phyloP scores from a whole-genome alignment of 2,797 vertebrate species.

The Sternarchorhynchus goeldii region DNA sequence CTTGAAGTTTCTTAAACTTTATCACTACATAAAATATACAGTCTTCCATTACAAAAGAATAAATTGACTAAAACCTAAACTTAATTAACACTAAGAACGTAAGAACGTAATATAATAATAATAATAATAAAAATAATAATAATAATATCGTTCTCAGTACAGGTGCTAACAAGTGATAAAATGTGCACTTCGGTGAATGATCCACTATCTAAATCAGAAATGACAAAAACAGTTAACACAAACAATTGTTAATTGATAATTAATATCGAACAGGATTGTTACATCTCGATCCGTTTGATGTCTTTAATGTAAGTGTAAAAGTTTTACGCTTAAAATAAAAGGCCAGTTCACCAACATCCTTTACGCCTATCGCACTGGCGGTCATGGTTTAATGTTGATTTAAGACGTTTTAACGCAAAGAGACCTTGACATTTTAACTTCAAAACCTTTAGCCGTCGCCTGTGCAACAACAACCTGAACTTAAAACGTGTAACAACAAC shows the following conservation, averaged over 20 bases:
- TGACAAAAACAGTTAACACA: constrained; percentile 5
- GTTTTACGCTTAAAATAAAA: constrained; percentile 23
- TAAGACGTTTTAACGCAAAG: constrained; percentile 12
- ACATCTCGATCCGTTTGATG: constrained; percentile 7
- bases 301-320: background rate
- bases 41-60: background rate
- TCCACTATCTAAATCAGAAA: background rate
- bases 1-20: background rate
- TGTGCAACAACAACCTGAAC: too few relatives aligned
- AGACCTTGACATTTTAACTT: background rate
- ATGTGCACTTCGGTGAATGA: background rate
- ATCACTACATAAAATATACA: too few relatives aligned
- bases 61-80: background rate
- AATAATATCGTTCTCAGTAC: background rate
- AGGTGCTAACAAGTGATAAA: background rate
- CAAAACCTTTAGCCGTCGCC: background rate
- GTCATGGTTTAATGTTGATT: constrained; percentile 47
- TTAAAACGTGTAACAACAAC: too few relatives aligned
- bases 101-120: too few relatives aligned
- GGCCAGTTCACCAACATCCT: constrained; percentile 16
- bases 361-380: constrained; percentile 29
- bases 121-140: too few relatives aligned
- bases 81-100: too few relatives aligned
- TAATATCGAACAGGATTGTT: background rate
- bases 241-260: constrained; percentile 1